Evolutionary conservation across 2,113 vertebrate species (phyloP).

Genomic region (Herpailurus yagouaroundi): DNA sequence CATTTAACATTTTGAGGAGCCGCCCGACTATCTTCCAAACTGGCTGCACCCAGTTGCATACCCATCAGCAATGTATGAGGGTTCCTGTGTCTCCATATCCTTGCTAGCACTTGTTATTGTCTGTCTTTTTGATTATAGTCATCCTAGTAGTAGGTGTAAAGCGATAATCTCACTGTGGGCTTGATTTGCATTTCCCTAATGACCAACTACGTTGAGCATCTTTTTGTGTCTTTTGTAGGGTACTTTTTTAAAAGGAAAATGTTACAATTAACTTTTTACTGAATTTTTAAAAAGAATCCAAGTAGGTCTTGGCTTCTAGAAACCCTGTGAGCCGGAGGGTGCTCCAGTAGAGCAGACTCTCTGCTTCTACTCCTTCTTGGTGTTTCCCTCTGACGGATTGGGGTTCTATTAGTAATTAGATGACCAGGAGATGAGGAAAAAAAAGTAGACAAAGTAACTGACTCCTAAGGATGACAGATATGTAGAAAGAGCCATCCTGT

Average conservation of each 20-base stretch:
- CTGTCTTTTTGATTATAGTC: not conserved
- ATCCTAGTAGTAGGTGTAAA: not conserved
- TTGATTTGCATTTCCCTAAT: not conserved
- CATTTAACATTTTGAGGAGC: not conserved
- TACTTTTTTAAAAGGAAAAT: not conserved
- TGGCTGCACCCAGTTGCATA: not conserved
- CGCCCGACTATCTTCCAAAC: not conserved
- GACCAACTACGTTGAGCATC: not conserved
- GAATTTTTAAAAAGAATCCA: not conserved
- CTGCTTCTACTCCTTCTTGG: not conserved
- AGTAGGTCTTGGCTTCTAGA: not conserved
- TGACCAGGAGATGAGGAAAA: not conserved
- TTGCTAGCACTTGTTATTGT: not conserved
- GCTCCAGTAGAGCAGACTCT: too few relatives aligned
- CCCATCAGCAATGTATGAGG: accelerated
- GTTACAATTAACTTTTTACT: not conserved
- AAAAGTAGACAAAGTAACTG: not conserved
- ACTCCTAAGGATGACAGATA: not conserved
- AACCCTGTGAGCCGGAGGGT: not conserved
- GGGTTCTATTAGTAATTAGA: not conserved
- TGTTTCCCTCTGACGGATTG: not conserved
- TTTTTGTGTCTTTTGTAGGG: not conserved
- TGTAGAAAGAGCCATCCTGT: not conserved
- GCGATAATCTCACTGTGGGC: not conserved
- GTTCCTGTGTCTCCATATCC: not conserved